Conservation (phyloP, 2,797 vertebrate genomes). For the Ctenochaetus hawaiiensis region DNA sequence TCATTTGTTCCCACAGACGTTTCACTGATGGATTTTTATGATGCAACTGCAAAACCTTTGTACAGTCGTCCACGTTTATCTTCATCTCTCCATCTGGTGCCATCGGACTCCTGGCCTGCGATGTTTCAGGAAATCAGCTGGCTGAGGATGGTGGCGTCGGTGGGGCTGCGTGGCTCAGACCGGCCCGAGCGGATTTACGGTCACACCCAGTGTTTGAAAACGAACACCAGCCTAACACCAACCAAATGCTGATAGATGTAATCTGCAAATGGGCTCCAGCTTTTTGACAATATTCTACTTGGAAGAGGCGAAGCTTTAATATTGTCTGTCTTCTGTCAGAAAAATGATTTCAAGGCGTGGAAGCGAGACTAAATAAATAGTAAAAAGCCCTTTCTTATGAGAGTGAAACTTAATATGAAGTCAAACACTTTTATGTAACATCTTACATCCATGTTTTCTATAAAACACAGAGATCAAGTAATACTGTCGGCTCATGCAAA, state of each 20-base stretch:
- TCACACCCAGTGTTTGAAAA: constrained; percentile 67
- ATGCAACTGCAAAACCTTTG: constrained; percentile 34
- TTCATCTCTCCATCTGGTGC: constrained; percentile 49
- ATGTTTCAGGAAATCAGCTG: constrained; percentile 62
- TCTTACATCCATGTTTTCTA: neutral
- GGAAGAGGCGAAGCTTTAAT: constrained; percentile 40
- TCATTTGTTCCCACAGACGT: neutral
- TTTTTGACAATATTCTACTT: constrained; percentile 40
- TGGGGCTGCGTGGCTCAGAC: constrained; percentile 44
- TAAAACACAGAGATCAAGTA: constrained; percentile 15
- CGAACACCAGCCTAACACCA: constrained; percentile 59
- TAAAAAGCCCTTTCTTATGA: constrained; percentile 36
- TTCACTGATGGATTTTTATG: neutral
- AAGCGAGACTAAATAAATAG: constrained; percentile 20
- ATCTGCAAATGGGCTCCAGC: constrained; percentile 53
- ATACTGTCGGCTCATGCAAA: neutral
- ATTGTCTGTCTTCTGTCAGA: constrained; percentile 21
- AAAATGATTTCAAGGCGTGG: constrained; percentile 40
- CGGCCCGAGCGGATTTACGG: constrained; percentile 57
- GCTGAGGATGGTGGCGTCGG: constrained; percentile 59
- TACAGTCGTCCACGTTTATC: constrained; percentile 24
- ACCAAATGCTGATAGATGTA: constrained; percentile 64
- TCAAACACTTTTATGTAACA: constrained; percentile 1
- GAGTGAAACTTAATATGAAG: constrained; percentile 37
- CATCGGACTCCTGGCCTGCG: constrained; percentile 51